Conservation (phyloP, 2,113 vertebrate species). For the Thunnus thynnus region DNA sequence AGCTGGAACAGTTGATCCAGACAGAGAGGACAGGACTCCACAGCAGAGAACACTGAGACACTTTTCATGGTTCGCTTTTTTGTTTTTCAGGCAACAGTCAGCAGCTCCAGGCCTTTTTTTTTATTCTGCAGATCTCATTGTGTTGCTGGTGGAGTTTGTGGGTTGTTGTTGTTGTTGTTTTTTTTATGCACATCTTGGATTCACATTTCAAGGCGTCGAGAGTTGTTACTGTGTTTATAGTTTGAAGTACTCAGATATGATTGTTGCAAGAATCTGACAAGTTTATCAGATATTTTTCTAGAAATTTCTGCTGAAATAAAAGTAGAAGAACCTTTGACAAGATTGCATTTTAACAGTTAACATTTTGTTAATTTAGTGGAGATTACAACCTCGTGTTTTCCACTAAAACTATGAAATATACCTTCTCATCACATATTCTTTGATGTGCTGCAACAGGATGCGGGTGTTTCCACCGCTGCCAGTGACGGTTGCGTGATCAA, state of each 20-base stretch:
- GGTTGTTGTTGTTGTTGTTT: background rate
- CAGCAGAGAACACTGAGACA: background rate
- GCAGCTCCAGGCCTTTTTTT: background rate
- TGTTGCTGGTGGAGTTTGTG: background rate
- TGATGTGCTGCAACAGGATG: constrained; percentile 26
- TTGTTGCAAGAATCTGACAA: too few relatives aligned
- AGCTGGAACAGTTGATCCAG: background rate
- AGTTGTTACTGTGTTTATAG: background rate
- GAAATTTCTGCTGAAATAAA: too few relatives aligned
- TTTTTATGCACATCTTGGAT: background rate
- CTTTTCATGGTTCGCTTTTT: background rate
- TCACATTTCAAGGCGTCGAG: background rate
- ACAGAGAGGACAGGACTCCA: background rate
- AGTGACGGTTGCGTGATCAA: constrained; percentile 11
- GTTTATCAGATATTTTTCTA: too few relatives aligned
- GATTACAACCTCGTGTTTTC: background rate
- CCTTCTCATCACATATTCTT: background rate
- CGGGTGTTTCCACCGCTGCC: constrained; percentile 23
- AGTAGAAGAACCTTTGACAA: too few relatives aligned
- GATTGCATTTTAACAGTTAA: too few relatives aligned
- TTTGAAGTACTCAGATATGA: too few relatives aligned
- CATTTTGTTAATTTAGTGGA: too few relatives aligned
- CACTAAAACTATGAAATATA: too few relatives aligned
- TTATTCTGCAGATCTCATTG: background rate
- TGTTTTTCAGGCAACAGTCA: background rate